Base-by-base conservation (phyloP, 2,888 invertebrate genomes). In the Baronia brevicornis region DNA sequence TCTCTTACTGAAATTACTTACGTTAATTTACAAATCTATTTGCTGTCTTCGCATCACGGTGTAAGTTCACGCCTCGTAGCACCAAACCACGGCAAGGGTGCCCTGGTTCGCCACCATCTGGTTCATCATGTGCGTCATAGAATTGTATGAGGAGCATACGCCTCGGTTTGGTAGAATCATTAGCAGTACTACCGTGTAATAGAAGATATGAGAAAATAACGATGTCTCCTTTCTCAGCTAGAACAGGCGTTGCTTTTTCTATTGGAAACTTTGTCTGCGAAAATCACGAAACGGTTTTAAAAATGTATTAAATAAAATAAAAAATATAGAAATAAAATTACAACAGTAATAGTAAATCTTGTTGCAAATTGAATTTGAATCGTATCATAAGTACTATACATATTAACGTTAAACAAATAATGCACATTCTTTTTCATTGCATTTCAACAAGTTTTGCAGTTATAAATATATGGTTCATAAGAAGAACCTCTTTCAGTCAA, bases 181-280 rank as follows among this genome's bases (percentile, higher is more conserved):
- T 88, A 9, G 78, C 48, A 4, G 86, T 84, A 24, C 87, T 88
- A 21, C 88, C 88, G 46, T 88, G 88, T 12, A 88, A 59, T 17
- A 87, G 61, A 4, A 88, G 66, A 48, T 88, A 88, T 0, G 87
- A 87, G 55, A 88, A 88, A 9, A 88, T 62, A 1, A 88, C 69
- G n/a, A 88, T 60, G 35, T 88, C 87, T 0, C 87, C 88, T 3
- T 78, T 75, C 23, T 74, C 78, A 0, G 87, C 86, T 1, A 62
- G 40, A 1, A 88, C 72, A 0, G 88, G 85, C 0, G 70, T 73
- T 0, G 86, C 87, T 3, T 65, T 63, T 5, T 75, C 70, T 4
- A 88, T 51, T 0, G 87, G 79, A 45, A 75, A 86, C 44, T 73
- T 64, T 17, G 48, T 62, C 78, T 84, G 62, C n/a, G n/a, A n/a